phyloP scores from a whole-genome alignment of 2,113 vertebrate genomes.

The Hepsetus odoe region DNA sequence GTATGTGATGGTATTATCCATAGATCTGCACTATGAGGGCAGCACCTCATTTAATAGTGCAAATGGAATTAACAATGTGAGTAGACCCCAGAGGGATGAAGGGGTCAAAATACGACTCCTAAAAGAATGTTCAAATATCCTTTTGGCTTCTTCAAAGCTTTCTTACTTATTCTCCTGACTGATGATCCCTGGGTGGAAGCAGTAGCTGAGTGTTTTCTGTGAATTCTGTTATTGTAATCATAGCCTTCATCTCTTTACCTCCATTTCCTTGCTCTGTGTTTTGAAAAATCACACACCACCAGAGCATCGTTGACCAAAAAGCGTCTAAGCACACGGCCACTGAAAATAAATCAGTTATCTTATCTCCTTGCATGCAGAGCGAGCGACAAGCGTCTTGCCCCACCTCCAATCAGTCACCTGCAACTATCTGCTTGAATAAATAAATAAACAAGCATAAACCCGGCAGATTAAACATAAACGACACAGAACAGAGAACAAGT shows the following conservation, averaged over 20 bases:
- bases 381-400: background rate
- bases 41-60: no score
- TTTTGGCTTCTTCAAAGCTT: no score
- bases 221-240: background rate
- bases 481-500: constrained; percentile 24
- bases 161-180: no score
- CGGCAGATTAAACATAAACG: constrained; percentile 30
- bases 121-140: no score
- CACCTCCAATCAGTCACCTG: constrained; percentile 3
- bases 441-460: constrained; percentile 27
- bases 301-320: background rate
- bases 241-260: background rate
- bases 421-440: constrained; percentile 17
- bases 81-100: no score
- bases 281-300: background rate
- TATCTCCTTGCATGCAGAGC: background rate
- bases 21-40: no score
- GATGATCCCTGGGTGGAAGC: background rate
- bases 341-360: background rate
- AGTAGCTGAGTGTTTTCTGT: background rate
- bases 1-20: no score
- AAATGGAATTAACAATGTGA: no score
- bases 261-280: background rate
- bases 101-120: no score
- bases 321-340: background rate